Evolutionary conservation across 2,797 vertebrate species (phyloP).

Genomic region (Spondyliosoma cantharus): DNA sequence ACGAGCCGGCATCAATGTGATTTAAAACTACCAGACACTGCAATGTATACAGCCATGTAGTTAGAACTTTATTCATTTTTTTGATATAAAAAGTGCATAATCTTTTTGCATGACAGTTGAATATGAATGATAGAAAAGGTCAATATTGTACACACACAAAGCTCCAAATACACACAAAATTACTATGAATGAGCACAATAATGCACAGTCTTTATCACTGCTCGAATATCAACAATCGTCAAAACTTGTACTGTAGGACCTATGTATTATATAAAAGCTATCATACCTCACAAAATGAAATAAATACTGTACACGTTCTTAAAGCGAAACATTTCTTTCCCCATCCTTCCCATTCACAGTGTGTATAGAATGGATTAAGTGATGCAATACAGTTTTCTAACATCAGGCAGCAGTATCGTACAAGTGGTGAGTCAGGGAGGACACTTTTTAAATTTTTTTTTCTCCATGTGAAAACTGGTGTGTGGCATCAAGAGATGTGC

Average conservation of each 20-base stretch:
- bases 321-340: constrained; percentile 53
- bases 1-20: constrained; percentile 24
- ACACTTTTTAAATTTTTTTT: constrained; percentile 10
- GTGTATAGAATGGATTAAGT: constrained; percentile 68
- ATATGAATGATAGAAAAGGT: constrained; percentile 79
- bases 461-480: constrained; percentile 37
- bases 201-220: constrained; percentile 52
- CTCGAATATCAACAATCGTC: constrained; percentile 65
- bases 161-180: constrained; percentile 66
- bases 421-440: constrained; percentile 54
- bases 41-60: constrained; percentile 57
- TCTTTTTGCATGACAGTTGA: constrained; percentile 70
- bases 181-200: constrained; percentile 70
- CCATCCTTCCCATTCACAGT: constrained; percentile 65
- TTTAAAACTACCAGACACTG: constrained; percentile 46
- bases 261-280: constrained; percentile 76
- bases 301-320: constrained; percentile 86
- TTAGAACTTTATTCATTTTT: constrained; percentile 68
- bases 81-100: constrained; percentile 81
- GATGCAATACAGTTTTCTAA: constrained; percentile 73
- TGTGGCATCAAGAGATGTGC: constrained; percentile 48
- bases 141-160: constrained; percentile 70
- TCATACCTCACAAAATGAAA: constrained; percentile 80
- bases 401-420: constrained; percentile 82
- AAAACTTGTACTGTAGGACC: constrained; percentile 54